phyloP scores from a whole-genome alignment of 1,140 invertebrate genomes.

The Physella acuta region DNA sequence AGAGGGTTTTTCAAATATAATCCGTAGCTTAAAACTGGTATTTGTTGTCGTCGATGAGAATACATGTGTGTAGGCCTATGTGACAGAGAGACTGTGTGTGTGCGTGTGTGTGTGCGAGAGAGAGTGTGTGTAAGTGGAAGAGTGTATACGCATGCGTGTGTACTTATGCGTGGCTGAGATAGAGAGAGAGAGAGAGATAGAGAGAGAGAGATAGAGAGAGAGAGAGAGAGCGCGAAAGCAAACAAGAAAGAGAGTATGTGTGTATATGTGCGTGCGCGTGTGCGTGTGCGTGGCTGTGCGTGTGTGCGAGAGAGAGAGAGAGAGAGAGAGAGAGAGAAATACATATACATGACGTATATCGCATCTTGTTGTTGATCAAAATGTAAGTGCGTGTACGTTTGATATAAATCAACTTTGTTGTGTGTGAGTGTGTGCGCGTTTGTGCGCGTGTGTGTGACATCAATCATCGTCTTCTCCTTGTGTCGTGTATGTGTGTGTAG shows the following conservation, averaged over 20 bases:
- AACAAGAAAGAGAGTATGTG: not conserved
- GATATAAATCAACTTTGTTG: too few species aligned
- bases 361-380: too few species aligned
- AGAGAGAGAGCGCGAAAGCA: slow-evolving; percentile 4
- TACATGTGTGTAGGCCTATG: too few species aligned
- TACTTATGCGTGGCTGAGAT: not conserved
- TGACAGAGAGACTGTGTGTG: too few species aligned
- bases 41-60: too few species aligned
- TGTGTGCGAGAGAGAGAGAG: slow-evolving; percentile 2
- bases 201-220: not conserved
- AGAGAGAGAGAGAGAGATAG: slow-evolving; percentile 2
- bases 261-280: not conserved
- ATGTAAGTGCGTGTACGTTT: not conserved
- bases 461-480: too few species aligned
- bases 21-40: too few species aligned
- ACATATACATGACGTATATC: too few species aligned
- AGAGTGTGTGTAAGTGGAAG: not conserved
- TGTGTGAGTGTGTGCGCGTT: not conserved
- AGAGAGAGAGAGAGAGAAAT: not conserved
- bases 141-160: not conserved
- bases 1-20: too few species aligned
- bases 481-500: too few species aligned
- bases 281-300: slow-evolving; percentile 12
- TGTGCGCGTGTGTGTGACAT: too few species aligned
- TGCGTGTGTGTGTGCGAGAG: not conserved